phyloP scores from a whole-genome alignment of 2,888 invertebrate species.

The Ectropis crepuscularia region DNA sequence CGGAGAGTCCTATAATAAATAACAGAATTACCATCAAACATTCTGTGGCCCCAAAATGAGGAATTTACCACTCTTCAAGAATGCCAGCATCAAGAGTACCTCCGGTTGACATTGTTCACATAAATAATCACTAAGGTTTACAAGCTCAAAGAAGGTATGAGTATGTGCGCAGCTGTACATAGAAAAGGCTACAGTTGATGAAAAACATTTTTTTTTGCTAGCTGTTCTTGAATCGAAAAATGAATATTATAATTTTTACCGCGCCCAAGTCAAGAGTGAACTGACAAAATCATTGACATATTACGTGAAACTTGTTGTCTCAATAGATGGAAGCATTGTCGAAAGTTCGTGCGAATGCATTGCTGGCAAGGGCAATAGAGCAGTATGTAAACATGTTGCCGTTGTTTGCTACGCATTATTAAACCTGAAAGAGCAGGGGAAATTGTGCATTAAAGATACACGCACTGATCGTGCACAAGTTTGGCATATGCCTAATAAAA shows the following conservation, averaged over 20 bases:
- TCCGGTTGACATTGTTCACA: background rate
- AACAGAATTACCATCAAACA: too few relatives aligned
- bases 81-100: background rate
- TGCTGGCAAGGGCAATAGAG: background rate
- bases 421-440: background rate
- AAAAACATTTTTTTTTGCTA: too few relatives aligned
- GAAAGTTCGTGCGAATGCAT: background rate
- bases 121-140: background rate
- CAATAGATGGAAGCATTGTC: background rate
- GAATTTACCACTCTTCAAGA: too few relatives aligned
- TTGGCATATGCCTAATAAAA: background rate
- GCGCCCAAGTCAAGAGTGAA: slow-evolving; percentile 1
- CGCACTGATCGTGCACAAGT: background rate
- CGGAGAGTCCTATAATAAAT: too few relatives aligned
- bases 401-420: background rate
- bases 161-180: background rate
- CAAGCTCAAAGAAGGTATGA: slow-evolving; percentile 1
- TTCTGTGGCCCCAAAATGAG: too few relatives aligned
- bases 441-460: slow-evolving; percentile 1
- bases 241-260: background rate
- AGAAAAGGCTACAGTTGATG: background rate
- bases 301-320: background rate
- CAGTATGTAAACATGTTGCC: background rate
- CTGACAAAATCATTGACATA: slow-evolving; percentile 1
- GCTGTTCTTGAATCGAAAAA: background rate